A percentile compares a stretch with the other conserved stretches of the same genome.
Conservation (phyloP, 2,888 invertebrate genomes). For the Caenorhabditis sp. region DNA sequence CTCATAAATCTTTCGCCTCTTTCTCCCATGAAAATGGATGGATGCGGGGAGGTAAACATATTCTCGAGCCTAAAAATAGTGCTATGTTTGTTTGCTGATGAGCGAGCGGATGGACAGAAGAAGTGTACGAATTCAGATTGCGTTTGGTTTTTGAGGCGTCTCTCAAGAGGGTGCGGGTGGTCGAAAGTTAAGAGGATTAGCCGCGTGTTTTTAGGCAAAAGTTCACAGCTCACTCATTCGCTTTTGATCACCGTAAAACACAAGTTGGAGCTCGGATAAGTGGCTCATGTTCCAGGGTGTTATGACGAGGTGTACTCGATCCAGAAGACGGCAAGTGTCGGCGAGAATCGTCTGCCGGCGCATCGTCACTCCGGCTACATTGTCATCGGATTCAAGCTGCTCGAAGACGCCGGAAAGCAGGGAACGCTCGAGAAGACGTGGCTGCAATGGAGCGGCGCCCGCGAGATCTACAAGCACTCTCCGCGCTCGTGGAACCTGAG, state of each 20-base stretch:
- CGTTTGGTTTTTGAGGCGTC: no score
- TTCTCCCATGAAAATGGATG: not conserved
- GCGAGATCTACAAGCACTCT: conserved; percentile 78
- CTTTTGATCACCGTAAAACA: no score
- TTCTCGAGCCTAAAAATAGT: no score
- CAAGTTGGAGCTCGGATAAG: not conserved
- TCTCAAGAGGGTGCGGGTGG: no score
- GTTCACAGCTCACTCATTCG: no score
- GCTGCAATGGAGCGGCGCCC: conserved; percentile 77
- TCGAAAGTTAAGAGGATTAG: no score
- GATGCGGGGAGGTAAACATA: not conserved
- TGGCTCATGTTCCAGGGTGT: conserved; percentile 59
- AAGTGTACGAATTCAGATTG: conserved; percentile 13
- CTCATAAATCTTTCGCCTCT: conserved; percentile 28
- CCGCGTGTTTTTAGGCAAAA: no score
- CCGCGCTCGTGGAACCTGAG: conserved; percentile 75
- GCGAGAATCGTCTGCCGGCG: conserved; percentile 66
- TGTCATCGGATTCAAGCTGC: conserved; percentile 74
- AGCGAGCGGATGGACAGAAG: no score
- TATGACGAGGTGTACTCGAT: conserved; percentile 76
- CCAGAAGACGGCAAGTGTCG: conserved; percentile 64
- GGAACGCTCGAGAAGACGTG: conserved; percentile 72
- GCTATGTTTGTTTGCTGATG: no score
- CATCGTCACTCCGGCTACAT: conserved; percentile 76
- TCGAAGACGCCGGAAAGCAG: conserved; percentile 67